These are phyloP conservation scores for Zaprionus obscuricornis DNA, from an alignment of 2,888 invertebrate genomes.

Conservation along the genomic window DNA sequence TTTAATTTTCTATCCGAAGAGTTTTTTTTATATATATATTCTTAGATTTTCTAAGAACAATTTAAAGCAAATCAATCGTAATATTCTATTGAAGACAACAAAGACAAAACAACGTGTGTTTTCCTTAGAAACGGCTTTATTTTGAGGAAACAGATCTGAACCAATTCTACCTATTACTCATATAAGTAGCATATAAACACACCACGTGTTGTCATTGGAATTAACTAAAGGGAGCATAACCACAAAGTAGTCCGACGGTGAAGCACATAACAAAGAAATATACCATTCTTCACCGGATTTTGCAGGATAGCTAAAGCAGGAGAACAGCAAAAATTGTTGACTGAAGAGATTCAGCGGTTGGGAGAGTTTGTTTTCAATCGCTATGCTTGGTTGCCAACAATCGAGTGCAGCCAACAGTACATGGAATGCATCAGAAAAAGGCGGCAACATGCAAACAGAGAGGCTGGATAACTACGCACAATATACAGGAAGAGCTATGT, in stretches of 20 bases:
- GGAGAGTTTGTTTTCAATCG: slow-evolving; percentile 10
- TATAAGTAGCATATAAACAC: slow-evolving; percentile 47
- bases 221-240: slow-evolving; percentile 33
- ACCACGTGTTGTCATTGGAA: slow-evolving; percentile 8
- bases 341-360: background rate
- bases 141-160: background rate
- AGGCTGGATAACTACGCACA: slow-evolving; percentile 15
- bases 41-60: no score
- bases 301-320: slow-evolving; percentile 21
- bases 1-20: background rate
- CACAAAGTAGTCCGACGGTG: slow-evolving; percentile 28
- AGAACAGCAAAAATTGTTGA: background rate
- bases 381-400: no score
- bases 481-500: background rate
- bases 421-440: slow-evolving; percentile 48
- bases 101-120: slow-evolving; percentile 18
- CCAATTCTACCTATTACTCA: slow-evolving; percentile 3
- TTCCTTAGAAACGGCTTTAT: slow-evolving; percentile 26
- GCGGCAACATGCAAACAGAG: slow-evolving; percentile 6
- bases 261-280: slow-evolving; percentile 18
- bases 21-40: no score
- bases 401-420: slow-evolving; percentile 62
- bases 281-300: slow-evolving; percentile 6
- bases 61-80: slow-evolving; percentile 27
- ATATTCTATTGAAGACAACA: slow-evolving; percentile 32